A percentile compares a stretch with the other conserved stretches of the same genome.
phyloP scores from a whole-genome alignment of 2,888 invertebrate genomes.

The Calameuta filiformis region DNA sequence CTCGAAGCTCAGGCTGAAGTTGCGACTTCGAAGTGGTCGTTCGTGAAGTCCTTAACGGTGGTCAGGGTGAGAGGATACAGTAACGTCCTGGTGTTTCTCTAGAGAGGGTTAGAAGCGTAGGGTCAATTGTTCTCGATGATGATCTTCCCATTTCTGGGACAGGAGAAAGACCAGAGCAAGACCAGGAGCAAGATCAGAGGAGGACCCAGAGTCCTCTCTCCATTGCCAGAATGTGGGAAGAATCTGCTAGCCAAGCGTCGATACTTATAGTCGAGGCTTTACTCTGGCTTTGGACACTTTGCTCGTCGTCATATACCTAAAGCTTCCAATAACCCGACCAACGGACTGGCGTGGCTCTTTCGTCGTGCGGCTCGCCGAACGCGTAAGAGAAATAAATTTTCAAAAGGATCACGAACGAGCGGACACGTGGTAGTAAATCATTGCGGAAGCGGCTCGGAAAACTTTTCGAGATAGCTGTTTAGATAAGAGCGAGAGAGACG shows the following conservation, averaged over 20 bases:
- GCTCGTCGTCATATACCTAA: neutral
- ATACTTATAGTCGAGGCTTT: neutral
- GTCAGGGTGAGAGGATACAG: neutral
- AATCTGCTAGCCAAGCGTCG: neutral
- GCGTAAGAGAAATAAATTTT: neutral
- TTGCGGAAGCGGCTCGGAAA: neutral
- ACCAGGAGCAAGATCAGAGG: neutral
- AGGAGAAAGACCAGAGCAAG: neutral
- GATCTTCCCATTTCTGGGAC: neutral
- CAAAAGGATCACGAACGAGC: neutral
- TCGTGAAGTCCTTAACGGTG: neutral
- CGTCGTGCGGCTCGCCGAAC: neutral
- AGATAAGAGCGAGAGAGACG: neutral
- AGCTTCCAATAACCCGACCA: neutral
- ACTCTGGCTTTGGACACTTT: neutral
- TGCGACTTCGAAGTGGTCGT: constrained; percentile 2
- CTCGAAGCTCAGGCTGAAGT: constrained; percentile 8
- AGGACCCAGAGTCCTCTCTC: neutral
- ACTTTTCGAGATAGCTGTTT: neutral
- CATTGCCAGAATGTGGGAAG: neutral
- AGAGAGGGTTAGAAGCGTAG: neutral
- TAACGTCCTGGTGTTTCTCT: neutral
- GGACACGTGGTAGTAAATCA: neutral
- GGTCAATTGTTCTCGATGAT: neutral
- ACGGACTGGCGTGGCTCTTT: neutral